phyloP scores from a whole-genome alignment of 2,797 vertebrate species.

The Balearica regulorum region DNA sequence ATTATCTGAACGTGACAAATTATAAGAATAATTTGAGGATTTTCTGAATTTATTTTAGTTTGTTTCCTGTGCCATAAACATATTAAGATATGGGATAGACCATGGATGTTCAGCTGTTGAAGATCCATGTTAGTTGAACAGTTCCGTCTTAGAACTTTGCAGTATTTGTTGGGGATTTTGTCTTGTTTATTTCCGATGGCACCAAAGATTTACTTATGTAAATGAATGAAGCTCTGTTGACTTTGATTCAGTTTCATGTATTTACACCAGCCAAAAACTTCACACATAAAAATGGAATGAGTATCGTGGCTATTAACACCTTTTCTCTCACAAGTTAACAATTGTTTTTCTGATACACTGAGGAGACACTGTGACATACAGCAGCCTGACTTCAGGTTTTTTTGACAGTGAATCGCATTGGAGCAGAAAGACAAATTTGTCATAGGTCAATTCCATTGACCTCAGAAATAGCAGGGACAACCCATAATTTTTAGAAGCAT shows the following conservation, averaged over 20 bases:
- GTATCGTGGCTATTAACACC: neutral
- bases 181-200: neutral
- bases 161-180: neutral
- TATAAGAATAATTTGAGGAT: neutral
- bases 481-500: neutral
- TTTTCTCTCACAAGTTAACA: neutral
- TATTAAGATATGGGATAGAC: neutral
- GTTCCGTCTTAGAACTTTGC: neutral
- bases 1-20: neutral
- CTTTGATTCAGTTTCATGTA: neutral
- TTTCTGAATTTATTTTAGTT: neutral
- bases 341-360: neutral
- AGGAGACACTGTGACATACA: neutral
- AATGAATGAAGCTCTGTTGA: neutral
- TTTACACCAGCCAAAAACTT: neutral
- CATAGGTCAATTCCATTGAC: neutral
- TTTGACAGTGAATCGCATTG: neutral
- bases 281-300: neutral
- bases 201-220: neutral
- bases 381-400: neutral
- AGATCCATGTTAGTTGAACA: neutral
- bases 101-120: neutral
- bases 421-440: neutral
- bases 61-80: neutral
- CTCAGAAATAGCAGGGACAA: neutral